Evolutionary conservation across 2,797 vertebrate genomes (phyloP).

Genomic region (Coranthus polyacanthus): DNA sequence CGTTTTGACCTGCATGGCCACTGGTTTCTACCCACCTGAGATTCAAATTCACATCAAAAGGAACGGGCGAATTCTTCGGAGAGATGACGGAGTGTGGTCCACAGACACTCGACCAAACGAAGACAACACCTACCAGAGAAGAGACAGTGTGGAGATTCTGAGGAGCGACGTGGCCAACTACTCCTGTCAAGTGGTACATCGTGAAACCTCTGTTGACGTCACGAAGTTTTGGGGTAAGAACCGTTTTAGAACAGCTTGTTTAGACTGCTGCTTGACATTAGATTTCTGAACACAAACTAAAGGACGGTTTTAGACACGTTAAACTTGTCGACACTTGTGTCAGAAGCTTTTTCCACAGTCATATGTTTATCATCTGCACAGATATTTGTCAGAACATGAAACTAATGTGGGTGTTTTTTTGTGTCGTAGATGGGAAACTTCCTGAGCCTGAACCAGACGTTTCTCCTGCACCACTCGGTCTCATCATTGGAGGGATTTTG

Average conservation of each 20-base stretch:
- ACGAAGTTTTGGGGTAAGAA: constrained; percentile 52
- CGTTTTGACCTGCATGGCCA: constrained; percentile 75
- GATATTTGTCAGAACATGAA: no score
- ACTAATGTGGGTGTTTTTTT: no score
- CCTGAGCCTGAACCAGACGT: no score
- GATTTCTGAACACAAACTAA: background rate
- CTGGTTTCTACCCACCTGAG: constrained; percentile 69
- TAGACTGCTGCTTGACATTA: background rate
- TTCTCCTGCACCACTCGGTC: no score
- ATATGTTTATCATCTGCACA: no score
- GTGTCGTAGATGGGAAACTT: no score
- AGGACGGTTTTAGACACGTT: no score
- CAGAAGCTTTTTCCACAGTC: no score
- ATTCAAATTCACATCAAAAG: constrained; percentile 44
- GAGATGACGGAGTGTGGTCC: background rate
- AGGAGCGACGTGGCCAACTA: background rate
- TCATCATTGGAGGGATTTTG: no score
- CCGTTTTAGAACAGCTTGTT: no score
- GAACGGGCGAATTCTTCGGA: fast-evolving
- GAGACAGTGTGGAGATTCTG: constrained; percentile 54
- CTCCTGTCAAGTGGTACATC: constrained; percentile 60
- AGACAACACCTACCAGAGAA: constrained; percentile 69
- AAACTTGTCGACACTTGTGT: no score
- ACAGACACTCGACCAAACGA: constrained; percentile 60
- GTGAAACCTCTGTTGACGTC: fast-evolving